A percentile compares a stretch with the other conserved stretches of the same genome.
Conservation (phyloP, 2,113 vertebrate species). For the Calidris pygmaea region DNA sequence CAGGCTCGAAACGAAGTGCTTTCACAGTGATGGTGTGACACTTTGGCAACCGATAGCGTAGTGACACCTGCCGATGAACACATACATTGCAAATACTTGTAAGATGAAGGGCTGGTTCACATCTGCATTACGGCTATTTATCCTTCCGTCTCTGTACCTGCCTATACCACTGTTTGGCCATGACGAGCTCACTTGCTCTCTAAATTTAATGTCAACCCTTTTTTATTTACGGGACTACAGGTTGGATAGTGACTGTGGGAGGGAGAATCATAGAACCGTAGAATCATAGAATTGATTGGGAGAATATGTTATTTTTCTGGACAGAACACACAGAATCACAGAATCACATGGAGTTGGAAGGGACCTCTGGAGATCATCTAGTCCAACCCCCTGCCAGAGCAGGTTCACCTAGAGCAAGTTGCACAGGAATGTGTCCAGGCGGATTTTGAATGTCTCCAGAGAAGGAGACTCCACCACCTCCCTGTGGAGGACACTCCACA, state of each 20-base stretch:
- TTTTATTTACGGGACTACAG: not conserved
- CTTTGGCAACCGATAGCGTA: not conserved
- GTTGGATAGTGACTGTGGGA: not conserved
- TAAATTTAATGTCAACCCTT: not conserved
- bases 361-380: no score
- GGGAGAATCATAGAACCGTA: not conserved
- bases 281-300: no score
- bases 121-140: not conserved
- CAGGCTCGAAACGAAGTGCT: not conserved
- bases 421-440: no score
- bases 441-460: no score
- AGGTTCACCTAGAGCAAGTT: no score
- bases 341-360: no score
- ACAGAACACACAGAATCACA: not conserved
- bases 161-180: not conserved
- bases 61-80: slow-evolving; percentile 28
- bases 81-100: not conserved
- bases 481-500: no score
- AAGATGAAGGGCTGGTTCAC: not conserved
- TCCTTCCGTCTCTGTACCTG: not conserved
- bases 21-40: not conserved
- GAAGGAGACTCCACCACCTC: no score
- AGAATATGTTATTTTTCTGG: not conserved
- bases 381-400: no score
- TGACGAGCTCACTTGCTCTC: accelerated